Percentiles rank a stretch among this genome's conserved stretches.
phyloP scores from a whole-genome alignment of 2,888 invertebrate species.

The Tenthredo amoena region DNA sequence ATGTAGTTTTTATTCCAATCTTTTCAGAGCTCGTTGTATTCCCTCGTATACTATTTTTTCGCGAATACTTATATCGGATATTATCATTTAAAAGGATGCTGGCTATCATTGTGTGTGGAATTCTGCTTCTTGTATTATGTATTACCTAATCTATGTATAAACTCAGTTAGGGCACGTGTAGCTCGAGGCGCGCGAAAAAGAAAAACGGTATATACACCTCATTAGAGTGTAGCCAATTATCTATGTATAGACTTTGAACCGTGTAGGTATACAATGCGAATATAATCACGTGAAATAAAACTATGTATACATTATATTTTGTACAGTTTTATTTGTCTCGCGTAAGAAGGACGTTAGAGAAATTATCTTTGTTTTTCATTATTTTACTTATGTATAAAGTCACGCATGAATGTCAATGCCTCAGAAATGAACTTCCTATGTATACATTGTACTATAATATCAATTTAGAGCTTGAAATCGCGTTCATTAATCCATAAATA shows the following conservation, averaged over 20 bases:
- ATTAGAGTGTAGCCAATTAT: background rate
- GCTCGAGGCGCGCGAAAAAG: background rate
- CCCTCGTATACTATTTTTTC: background rate
- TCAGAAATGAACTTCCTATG: background rate
- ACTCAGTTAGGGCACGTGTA: background rate
- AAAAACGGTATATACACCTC: background rate
- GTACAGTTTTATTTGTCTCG: background rate
- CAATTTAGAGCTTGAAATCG: background rate
- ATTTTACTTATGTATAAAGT: background rate
- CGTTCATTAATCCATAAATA: background rate
- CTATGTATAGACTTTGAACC: background rate
- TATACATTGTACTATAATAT: background rate
- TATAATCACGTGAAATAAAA: background rate
- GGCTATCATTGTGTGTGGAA: background rate
- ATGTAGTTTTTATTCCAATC: too few relatives aligned
- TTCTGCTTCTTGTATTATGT: background rate
- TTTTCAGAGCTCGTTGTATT: background rate
- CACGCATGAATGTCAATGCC: background rate
- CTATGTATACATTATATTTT: background rate
- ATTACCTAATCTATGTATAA: background rate
- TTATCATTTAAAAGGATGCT: background rate
- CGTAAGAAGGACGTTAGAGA: background rate
- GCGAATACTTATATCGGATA: background rate
- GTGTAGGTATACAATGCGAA: background rate
- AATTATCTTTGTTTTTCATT: background rate